Evolutionary conservation across 2,113 vertebrate species (phyloP).

Genomic region (Rhegmatorhina hoffmannsi): DNA sequence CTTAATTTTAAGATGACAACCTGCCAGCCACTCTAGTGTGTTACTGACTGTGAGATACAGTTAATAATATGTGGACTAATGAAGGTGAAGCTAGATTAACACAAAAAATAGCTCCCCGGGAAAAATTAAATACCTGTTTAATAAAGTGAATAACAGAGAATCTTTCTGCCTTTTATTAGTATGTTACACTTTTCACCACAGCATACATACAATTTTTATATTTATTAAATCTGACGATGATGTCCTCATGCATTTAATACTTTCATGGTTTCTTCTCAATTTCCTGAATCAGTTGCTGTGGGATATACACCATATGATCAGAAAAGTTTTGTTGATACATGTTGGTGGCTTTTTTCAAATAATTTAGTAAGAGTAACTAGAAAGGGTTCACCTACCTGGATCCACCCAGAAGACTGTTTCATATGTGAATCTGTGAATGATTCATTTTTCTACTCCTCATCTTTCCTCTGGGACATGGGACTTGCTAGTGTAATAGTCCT

Average conservation of each 20-base stretch:
- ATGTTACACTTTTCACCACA: neutral
- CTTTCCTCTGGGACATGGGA: neutral
- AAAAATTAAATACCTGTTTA: neutral
- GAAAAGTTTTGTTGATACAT: neutral
- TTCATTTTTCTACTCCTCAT: neutral
- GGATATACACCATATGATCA: neutral
- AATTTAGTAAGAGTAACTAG: neutral
- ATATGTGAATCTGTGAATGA: neutral
- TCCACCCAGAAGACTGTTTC: neutral
- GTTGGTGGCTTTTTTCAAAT: neutral
- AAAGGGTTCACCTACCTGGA: neutral
- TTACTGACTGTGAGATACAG: neutral
- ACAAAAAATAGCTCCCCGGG: neutral
- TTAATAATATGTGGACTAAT: neutral
- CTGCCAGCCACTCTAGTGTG: neutral
- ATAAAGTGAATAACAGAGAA: neutral
- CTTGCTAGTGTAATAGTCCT: neutral
- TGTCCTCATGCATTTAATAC: neutral
- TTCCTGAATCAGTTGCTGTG: neutral
- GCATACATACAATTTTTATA: neutral
- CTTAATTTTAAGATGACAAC: neutral
- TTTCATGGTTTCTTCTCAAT: neutral
- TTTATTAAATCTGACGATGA: neutral
- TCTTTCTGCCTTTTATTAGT: neutral
- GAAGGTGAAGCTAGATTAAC: neutral